Evolutionary conservation across 2,797 vertebrate species (phyloP), one percentile per base, ranked within the genome.

Genomic region (Valencia hispanica): DNA sequence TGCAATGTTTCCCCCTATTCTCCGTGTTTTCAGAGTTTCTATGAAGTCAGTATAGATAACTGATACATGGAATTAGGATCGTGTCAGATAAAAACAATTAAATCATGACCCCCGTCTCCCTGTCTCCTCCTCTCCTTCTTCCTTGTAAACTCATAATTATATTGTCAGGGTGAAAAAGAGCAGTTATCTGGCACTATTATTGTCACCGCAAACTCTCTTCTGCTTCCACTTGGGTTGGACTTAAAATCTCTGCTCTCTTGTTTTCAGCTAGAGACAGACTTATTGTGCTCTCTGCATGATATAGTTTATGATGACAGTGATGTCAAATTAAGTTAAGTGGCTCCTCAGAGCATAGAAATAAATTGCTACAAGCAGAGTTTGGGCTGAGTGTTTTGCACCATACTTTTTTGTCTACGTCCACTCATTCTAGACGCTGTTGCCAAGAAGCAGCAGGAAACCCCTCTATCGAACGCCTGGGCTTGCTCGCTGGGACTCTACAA

Each of bases 161-260:
- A 43, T 59, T 91, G 86, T 89, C 81, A 80, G 53, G 12, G 41
- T 83, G 83, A 89, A 83, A 87, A 66, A 88, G 18, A 53, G 68
- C 83, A 84, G 79, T 82, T 53, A 66, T 14, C 73, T 36, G 11
- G 43, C 59, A 20, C 50, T 71, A 30, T 12, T 73, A 8, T 71
- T n/a, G 20, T 76, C 57, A 78, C 53, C 30, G 65, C 45, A 43
- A 22, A 12, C 57, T 73, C 61, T 41, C 27, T 18, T 77, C 80
- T 48, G 45, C 34, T 74, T 76, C 22, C n/a, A 69, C 45, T 79
- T 55, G n/a, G 41, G 78, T 77, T 79, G 61, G 73, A 71, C 68
- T 1, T 72, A 34, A 0, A 51, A 15, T 34, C 22, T 70, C 34
- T 32, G 27, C 43, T 39, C 27, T 25, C 63, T 20, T 30, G 25